A percentile compares a stretch with the other conserved stretches of the same genome.
phyloP scores from a whole-genome alignment of 2,113 vertebrate genomes.

The Rynchops niger region DNA sequence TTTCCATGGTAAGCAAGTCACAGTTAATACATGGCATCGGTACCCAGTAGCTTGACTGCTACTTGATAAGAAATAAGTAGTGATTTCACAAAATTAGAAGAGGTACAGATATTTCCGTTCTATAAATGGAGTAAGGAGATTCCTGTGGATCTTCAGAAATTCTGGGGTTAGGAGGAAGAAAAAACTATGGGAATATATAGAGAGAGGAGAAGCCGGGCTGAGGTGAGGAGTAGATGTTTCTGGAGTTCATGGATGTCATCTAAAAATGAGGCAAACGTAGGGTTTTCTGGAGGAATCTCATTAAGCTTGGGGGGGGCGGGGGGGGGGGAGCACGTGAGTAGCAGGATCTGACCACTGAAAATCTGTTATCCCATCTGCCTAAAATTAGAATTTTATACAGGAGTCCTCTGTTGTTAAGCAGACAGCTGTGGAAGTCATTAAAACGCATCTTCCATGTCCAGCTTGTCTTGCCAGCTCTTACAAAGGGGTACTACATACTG shows the following conservation, averaged over 20 bases:
- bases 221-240: background rate
- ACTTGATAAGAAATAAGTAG: background rate
- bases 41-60: background rate
- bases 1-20: background rate
- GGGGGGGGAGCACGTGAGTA: background rate
- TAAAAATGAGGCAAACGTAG: background rate
- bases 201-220: background rate
- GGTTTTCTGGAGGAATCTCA: background rate
- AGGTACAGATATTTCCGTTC: background rate
- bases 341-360: background rate
- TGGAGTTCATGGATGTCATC: background rate
- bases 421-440: background rate
- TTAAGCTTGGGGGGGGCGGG: background rate
- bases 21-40: background rate
- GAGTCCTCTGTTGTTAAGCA: background rate
- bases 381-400: background rate
- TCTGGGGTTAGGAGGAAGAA: background rate
- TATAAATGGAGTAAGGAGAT: background rate
- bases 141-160: background rate
- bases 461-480: background rate
- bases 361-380: background rate
- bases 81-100: background rate
- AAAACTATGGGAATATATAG: background rate
- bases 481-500: background rate
- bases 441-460: background rate